Conservation (phyloP, 2,113 vertebrate species). For the Lonchura striata region DNA sequence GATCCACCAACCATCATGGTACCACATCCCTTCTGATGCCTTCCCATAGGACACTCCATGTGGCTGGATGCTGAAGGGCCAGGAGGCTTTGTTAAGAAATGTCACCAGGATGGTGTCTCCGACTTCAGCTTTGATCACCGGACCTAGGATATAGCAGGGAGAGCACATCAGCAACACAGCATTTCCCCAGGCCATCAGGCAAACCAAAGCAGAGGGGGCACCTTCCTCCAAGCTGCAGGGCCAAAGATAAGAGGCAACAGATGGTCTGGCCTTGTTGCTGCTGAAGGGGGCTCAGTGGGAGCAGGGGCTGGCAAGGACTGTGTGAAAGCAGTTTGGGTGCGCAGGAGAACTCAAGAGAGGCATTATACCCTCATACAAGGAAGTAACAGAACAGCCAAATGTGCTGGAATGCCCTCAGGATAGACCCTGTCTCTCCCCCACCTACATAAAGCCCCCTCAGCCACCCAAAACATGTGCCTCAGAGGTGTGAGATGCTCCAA, state of each 20-base stretch:
- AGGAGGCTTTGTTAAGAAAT: conserved; percentile 77
- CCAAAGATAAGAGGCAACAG: background rate
- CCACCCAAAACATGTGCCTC: background rate
- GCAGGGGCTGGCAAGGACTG: background rate
- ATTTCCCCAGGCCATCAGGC: background rate
- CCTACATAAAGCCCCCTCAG: background rate
- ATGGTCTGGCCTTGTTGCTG: background rate
- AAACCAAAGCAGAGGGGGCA: background rate
- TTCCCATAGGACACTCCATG: conserved; percentile 76
- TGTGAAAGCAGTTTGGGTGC: background rate
- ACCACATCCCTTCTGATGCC: conserved; percentile 62
- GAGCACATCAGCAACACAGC: background rate
- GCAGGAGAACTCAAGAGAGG: background rate
- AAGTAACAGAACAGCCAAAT: background rate
- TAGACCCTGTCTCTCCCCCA: background rate
- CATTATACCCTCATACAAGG: fast-evolving
- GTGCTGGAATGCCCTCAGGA: background rate
- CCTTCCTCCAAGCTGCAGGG: background rate
- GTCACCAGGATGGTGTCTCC: conserved; percentile 75
- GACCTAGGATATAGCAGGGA: conserved; percentile 53
- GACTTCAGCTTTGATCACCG: conserved; percentile 79
- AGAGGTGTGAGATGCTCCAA: background rate
- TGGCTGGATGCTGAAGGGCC: conserved; percentile 79
- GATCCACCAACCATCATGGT: conserved; percentile 72
- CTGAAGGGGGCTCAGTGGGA: background rate